Evolutionary conservation across 2,797 vertebrate species (phyloP).

Genomic region (Crax fasciolata): DNA sequence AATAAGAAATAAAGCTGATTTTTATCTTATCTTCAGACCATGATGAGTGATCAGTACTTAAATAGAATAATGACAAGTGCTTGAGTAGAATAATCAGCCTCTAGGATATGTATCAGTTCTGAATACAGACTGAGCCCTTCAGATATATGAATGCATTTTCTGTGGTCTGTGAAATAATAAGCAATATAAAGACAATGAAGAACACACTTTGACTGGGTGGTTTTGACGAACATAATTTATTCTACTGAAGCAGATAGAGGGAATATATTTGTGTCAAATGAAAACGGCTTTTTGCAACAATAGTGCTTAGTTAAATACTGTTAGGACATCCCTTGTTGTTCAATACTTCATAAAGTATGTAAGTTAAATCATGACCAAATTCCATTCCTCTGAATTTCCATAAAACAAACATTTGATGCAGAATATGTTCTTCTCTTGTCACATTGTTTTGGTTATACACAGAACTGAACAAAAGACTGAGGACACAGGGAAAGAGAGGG

Average conservation of each 20-base stretch:
- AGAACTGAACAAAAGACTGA: background rate
- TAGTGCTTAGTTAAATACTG: background rate
- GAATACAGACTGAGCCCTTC: background rate
- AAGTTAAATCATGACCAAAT: background rate
- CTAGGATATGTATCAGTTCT: background rate
- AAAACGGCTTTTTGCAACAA: background rate
- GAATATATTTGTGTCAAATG: background rate
- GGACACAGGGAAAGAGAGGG: background rate
- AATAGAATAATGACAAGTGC: slow-evolving; percentile 68
- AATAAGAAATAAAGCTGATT: slow-evolving; percentile 80
- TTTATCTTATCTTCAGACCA: slow-evolving; percentile 65
- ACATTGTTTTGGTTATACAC: background rate
- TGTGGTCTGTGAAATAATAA: background rate
- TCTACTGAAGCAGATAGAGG: background rate
- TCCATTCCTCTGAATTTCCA: background rate
- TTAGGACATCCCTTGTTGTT: background rate
- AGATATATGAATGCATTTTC: background rate
- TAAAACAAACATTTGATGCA: background rate
- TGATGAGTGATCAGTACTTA: slow-evolving; percentile 60
- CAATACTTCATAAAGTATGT: background rate
- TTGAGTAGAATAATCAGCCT: slow-evolving; percentile 56
- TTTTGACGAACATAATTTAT: background rate
- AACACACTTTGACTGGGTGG: background rate
- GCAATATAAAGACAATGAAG: background rate
- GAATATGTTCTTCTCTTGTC: background rate